Evolutionary conservation across 1,140 invertebrate species (phyloP).

Genomic region (Ganaspis sp.): DNA sequence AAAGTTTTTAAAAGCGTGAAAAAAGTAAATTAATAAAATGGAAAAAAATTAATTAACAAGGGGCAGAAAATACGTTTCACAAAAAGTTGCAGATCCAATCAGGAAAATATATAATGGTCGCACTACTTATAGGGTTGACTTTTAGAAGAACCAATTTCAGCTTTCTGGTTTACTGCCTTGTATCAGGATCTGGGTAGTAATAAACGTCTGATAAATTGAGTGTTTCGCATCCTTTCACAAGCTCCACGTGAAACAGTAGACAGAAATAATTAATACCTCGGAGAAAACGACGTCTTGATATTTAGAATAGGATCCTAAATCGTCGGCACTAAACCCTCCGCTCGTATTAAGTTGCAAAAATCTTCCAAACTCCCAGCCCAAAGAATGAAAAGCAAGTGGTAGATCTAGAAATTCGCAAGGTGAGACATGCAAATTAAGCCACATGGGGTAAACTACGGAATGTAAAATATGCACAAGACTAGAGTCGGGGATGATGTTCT

Average conservation of each 20-base stretch:
- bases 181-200: slow-evolving; percentile 26
- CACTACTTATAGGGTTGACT: not conserved
- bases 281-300: slow-evolving; percentile 28
- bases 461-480: not conserved
- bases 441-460: slow-evolving; percentile 4
- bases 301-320: slow-evolving; percentile 30
- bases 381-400: not conserved
- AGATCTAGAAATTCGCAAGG: slow-evolving; percentile 16
- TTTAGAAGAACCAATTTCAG: slow-evolving; percentile 33
- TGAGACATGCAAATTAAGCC: slow-evolving; percentile 27
- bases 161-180: slow-evolving; percentile 35
- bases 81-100: not conserved
- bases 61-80: too few relatives aligned
- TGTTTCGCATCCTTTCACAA: slow-evolving; percentile 16
- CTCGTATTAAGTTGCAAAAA: slow-evolving; percentile 25
- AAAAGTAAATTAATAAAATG: too few relatives aligned
- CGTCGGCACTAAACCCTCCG: not conserved
- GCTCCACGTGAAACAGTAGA: not conserved
- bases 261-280: slow-evolving; percentile 15
- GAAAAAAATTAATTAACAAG: too few relatives aligned
- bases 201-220: slow-evolving; percentile 52
- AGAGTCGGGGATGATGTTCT: not conserved
- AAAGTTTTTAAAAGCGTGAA: too few relatives aligned
- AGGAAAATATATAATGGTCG: not conserved
- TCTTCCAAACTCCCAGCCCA: not conserved